These are phyloP conservation scores for Eumacrocentrus americanus DNA, from an alignment of 2,888 invertebrate genomes.

Conservation along the genomic window DNA sequence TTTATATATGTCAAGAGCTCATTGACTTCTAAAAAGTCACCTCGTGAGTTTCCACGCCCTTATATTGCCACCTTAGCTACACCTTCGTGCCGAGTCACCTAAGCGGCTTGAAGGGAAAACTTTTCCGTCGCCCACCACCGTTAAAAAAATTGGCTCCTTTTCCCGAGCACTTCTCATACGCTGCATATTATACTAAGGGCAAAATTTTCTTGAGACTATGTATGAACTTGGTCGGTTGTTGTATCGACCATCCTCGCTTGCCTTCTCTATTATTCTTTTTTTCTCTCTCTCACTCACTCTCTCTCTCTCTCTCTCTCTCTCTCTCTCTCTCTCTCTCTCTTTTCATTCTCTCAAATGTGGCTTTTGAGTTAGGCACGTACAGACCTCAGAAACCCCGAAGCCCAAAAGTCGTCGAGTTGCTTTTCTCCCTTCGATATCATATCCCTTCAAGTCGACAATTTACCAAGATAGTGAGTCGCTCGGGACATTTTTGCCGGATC, in stretches of 20 bases:
- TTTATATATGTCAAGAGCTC: conserved; percentile 5
- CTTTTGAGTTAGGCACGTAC: no score
- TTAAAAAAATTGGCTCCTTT: conserved; percentile 5
- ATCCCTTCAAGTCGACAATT: conserved; percentile 20
- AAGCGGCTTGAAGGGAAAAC: conserved; percentile 36
- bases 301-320: neutral
- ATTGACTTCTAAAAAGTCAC: conserved; percentile 11
- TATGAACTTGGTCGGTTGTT: neutral
- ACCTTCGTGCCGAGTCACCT: conserved; percentile 21
- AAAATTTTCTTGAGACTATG: conserved; percentile 1
- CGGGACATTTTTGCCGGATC: conserved; percentile 61
- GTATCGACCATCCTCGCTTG: no score
- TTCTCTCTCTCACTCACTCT: neutral
- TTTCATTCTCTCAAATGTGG: no score
- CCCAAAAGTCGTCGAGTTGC: no score
- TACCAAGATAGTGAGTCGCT: conserved; percentile 37
- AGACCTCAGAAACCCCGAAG: no score
- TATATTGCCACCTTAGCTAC: neutral
- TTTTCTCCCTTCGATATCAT: conserved; percentile 31
- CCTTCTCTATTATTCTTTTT: conserved; percentile 5
- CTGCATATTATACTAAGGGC: no score
- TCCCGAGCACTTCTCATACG: no score
- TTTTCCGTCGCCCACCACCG: neutral
- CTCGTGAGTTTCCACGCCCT: neutral
- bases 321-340: neutral